Evolutionary conservation across 2,113 vertebrate species (phyloP).

Genomic region (Morphnarchus princeps): DNA sequence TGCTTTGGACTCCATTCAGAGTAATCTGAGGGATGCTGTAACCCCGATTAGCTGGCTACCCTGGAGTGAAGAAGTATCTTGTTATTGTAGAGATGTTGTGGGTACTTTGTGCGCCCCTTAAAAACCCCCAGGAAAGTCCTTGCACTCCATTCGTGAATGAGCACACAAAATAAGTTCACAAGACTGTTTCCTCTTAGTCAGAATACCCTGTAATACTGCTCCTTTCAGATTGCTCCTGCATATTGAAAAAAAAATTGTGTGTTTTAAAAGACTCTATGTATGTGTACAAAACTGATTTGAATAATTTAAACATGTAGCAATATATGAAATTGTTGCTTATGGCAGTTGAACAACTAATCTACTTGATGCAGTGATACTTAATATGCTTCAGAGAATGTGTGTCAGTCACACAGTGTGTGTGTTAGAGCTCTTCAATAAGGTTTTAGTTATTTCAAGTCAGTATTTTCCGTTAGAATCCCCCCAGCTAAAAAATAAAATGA

Average conservation of each 20-base stretch:
- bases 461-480: not conserved
- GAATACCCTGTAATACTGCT: not conserved
- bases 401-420: not conserved
- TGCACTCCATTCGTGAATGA: not conserved
- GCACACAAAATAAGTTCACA: not conserved
- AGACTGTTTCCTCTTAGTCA: not conserved
- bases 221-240: not conserved
- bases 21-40: not conserved
- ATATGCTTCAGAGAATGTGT: not conserved
- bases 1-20: not conserved
- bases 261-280: not conserved
- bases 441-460: not conserved
- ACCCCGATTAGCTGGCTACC: not conserved
- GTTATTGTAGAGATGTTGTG: not conserved
- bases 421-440: not conserved
- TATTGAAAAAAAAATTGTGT: not conserved
- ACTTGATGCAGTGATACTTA: not conserved
- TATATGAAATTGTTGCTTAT: not conserved
- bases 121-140: not conserved
- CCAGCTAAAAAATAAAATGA: constrained; percentile 9
- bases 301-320: not conserved
- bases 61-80: not conserved
- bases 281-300: constrained; percentile 12
- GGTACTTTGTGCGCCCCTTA: not conserved
- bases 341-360: not conserved